Percentiles rank a stretch among this genome's conserved stretches.
These are phyloP conservation scores for Chlorospingus flavigularis DNA, from an alignment of 2,797 vertebrate species.

Conservation along the genomic window DNA sequence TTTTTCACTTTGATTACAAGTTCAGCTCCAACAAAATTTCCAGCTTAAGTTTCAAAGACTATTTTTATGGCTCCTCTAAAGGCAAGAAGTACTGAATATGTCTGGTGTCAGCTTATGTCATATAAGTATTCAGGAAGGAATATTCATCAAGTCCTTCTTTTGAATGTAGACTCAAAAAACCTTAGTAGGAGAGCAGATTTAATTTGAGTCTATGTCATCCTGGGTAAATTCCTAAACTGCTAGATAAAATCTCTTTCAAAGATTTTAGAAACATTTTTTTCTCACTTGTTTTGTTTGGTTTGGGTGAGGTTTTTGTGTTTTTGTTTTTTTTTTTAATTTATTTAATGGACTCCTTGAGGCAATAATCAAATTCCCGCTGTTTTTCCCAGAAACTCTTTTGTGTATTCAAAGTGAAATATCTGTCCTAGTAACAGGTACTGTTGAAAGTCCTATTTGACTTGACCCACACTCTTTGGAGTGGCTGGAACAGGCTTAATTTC, in stretches of 20 bases:
- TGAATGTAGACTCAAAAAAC: background rate
- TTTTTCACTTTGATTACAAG: background rate
- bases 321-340: background rate
- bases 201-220: background rate
- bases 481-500: fast-evolving
- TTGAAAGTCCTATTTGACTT: background rate
- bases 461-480: background rate
- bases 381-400: background rate
- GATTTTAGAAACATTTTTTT: background rate
- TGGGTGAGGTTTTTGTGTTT: fast-evolving
- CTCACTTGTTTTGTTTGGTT: background rate
- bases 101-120: background rate
- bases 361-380: background rate
- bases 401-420: background rate
- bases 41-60: background rate
- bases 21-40: background rate
- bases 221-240: background rate
- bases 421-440: background rate
- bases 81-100: background rate
- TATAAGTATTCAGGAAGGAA: background rate
- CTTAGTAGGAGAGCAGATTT: background rate
- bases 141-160: background rate
- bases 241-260: background rate
- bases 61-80: background rate
- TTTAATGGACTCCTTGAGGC: fast-evolving